Evolutionary conservation across 1,140 invertebrate species (phyloP), one percentile per base, ranked within the genome.

Genomic region (Drosophila aff.): DNA sequence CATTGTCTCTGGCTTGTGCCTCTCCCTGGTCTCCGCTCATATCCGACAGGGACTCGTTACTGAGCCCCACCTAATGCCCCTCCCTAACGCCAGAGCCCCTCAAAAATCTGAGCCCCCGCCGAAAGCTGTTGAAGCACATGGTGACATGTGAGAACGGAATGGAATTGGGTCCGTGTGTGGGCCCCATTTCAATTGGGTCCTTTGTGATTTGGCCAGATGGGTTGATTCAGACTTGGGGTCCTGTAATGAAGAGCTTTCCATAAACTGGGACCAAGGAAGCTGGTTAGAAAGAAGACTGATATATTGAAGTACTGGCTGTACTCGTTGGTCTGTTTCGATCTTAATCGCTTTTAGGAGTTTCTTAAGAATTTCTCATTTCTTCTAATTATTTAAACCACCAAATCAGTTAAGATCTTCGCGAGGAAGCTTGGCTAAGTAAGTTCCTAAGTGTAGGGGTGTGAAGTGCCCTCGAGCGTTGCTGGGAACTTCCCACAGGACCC

Each of bases 61-160:
- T 63, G 83, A 82, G 66, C 43, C 50, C 26, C 58, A 21, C n/a
- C 49, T 49, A 60, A 41, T 38, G 31, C 49, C 28, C 38, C 9
- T 31, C 50, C 49, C 49, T 6, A 58, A 8, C 36, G 41, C 41
- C 40, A 28, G 23, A 57, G 23, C 40, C 46, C 64, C 65, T 65
- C 52, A 49, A 59, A 64, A 86, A 85, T 86, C 82, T 73, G 63
- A 66, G 64, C 65, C 50, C 44, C 64, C 61, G 71, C 76, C 69
- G 81, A 87, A 82, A 87, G 83, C 83, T 87, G 83, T 80, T 87
- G 83, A 74, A 77, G 68, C 76, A 80, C 79, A 72, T 77, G 83
- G 76, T 87, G 83, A 83, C 80, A 87, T 87, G 83, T 77, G 63
- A 76, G 69, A 79, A 76, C 47, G 55, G 49, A 82, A 82, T 72